Evolutionary conservation across 92 coral and sea anemone genomes (phyloP), one percentile per base, ranked within the genome.

Genomic region (Epizoanthus rinbou): DNA sequence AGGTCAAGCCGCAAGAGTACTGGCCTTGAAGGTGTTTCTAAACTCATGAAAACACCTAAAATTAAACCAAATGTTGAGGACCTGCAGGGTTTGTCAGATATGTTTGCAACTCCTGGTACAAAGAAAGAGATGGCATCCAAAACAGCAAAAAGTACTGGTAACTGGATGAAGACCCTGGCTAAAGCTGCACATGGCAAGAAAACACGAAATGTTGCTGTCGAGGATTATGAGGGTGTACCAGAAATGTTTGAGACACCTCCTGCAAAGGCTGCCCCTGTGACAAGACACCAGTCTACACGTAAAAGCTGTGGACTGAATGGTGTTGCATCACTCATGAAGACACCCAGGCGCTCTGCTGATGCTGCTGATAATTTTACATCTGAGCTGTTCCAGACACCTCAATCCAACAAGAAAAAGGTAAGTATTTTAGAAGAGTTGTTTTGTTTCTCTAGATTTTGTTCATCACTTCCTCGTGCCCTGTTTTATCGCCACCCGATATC

Each of bases 161-260:
- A 88, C 85, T 93, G 93, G 97, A 73, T 93, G 78, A 90, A 87
- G 57, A 75, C 88, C 74, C 72, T 93, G 14, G 91, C 94, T 28
- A 91, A 81, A 47, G 89, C 92, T 19, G 73, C 92, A 3, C 82
- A 81, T 62, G 89, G 79, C 21, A 84, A 81, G 22, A 71, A 87
- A 57, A 73, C 82, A 41, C 80, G 68, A 50, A 84, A 75, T 22
- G 62, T 74, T 3, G 43, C 85, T 2, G 64, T 75, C 6, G 85
- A 73, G 23, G 84, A 92, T 62, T 75, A 82, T 7, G 83, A 73
- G 67, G 94, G 97, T 22, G 70, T 93, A 15, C 60, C 87, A 22
- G 94, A 84, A 66, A 58, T 93, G 92, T 93, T 93, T 81, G 54
- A 58, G 11, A 88, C 97, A 23, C 97, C 93, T 35, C 80, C 85